Conservation (phyloP, 1,140 invertebrate genomes). For the Meloidogyne exigua region DNA sequence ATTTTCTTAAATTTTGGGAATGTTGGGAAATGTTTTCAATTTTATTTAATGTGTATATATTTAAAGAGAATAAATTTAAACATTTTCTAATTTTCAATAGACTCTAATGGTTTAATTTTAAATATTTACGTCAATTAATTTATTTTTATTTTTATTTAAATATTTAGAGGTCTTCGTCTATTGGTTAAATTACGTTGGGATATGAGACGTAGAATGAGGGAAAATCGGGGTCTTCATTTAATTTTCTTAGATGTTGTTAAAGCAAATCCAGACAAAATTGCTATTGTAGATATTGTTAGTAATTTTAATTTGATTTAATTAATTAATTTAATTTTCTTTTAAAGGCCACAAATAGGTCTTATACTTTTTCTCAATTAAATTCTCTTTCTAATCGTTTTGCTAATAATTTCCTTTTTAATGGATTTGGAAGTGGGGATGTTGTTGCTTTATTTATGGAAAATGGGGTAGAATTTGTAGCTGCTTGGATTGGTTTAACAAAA, state of each 20-base stretch:
- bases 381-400: constrained; percentile 52
- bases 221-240: constrained; percentile 56
- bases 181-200: constrained; percentile 56
- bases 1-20: too few relatives aligned
- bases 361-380: constrained; percentile 59
- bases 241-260: constrained; percentile 57
- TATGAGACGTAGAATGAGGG: constrained; percentile 42
- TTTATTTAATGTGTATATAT: too few relatives aligned
- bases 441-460: constrained; percentile 82
- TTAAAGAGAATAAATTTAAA: too few relatives aligned
- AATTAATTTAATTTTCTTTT: not conserved
- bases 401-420: constrained; percentile 66
- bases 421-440: constrained; percentile 74
- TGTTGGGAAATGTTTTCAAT: too few relatives aligned
- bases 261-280: constrained; percentile 39
- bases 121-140: too few relatives aligned
- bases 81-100: too few relatives aligned
- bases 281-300: constrained; percentile 52
- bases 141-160: too few relatives aligned
- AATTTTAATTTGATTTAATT: not conserved
- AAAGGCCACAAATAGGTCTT: constrained; percentile 29
- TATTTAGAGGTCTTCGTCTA: constrained; percentile 51
- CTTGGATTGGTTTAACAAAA: constrained; percentile 66
- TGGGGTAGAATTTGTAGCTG: constrained; percentile 60
- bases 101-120: too few relatives aligned